Percentiles rank a stretch among this genome's conserved stretches.
These are phyloP conservation scores for Tautogolabrus adspersus DNA, from an alignment of 2,113 vertebrate species.

Conservation along the genomic window DNA sequence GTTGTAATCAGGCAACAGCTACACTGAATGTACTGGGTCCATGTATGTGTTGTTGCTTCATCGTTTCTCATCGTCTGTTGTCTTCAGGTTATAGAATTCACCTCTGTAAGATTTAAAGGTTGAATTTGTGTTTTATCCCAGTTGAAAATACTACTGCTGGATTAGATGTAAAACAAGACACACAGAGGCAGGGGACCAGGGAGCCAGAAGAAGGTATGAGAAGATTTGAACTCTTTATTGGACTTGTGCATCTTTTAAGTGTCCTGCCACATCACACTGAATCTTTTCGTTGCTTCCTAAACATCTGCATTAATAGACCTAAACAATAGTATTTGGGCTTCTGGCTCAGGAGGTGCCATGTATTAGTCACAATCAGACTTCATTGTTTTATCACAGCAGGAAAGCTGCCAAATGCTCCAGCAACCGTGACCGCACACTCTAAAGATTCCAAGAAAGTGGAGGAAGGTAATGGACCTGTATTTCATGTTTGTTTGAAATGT, in stretches of 20 bases:
- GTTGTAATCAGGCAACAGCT: not conserved
- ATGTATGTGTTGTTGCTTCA: not conserved
- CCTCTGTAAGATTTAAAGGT: constrained; percentile 9
- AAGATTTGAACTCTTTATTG: constrained; percentile 3
- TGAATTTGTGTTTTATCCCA: constrained; percentile 46
- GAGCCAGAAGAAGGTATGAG: constrained; percentile 45
- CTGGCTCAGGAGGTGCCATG: not conserved
- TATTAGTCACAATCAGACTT: not conserved
- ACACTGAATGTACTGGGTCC: not conserved
- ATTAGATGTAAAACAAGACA: constrained; percentile 32
- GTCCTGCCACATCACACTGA: no score
- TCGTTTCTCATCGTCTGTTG: not conserved
- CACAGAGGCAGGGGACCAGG: constrained; percentile 49
- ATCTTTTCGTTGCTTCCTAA: not conserved
- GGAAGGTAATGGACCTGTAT: no score
- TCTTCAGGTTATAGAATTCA: not conserved
- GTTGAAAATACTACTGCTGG: constrained; percentile 44
- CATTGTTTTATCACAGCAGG: not conserved
- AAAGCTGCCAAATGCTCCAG: not conserved
- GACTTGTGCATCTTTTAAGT: not conserved
- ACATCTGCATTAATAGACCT: no score
- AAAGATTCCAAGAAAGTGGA: no score
- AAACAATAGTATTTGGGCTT: no score
- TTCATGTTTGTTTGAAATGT: no score
- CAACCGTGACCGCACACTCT: no score